A percentile compares a stretch with the other conserved stretches of the same genome.
Evolutionary conservation across 2,797 vertebrate species (phyloP).

Genomic region (Simalia tracyae): DNA sequence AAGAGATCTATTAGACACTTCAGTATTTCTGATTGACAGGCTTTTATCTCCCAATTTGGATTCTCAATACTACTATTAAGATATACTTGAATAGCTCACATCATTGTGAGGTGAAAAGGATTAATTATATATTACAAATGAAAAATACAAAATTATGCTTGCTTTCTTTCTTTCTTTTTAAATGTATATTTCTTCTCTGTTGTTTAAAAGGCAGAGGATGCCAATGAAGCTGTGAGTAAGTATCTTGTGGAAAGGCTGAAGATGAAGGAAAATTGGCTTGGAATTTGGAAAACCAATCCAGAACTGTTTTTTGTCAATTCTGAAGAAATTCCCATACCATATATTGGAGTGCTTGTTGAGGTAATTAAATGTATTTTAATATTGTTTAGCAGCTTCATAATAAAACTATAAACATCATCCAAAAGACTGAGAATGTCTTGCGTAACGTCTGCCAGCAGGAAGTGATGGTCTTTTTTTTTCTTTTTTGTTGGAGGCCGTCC

Average conservation of each 20-base stretch:
- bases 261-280: conserved; percentile 65
- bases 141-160: neutral
- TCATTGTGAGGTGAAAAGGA: neutral
- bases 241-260: conserved; percentile 64
- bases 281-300: conserved; percentile 67
- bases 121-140: neutral
- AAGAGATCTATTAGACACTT: neutral
- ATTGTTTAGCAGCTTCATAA: neutral
- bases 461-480: neutral
- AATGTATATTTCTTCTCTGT: neutral
- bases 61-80: too few species aligned
- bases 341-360: conserved; percentile 66
- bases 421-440: neutral
- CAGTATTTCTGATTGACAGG: neutral
- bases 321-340: conserved; percentile 65
- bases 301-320: conserved; percentile 63
- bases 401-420: neutral
- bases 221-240: conserved; percentile 57
- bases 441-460: neutral
- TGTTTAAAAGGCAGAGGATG: conserved; percentile 65
- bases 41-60: neutral
- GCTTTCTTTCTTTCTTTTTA: neutral
- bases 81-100: too few species aligned
- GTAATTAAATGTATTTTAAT: conserved; percentile 39
- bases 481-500: neutral